A percentile compares a stretch with the other conserved stretches of the same genome.
These are phyloP conservation scores for Crocodylus rhombifer DNA, from an alignment of 2,797 vertebrate genomes.

Conservation along the genomic window DNA sequence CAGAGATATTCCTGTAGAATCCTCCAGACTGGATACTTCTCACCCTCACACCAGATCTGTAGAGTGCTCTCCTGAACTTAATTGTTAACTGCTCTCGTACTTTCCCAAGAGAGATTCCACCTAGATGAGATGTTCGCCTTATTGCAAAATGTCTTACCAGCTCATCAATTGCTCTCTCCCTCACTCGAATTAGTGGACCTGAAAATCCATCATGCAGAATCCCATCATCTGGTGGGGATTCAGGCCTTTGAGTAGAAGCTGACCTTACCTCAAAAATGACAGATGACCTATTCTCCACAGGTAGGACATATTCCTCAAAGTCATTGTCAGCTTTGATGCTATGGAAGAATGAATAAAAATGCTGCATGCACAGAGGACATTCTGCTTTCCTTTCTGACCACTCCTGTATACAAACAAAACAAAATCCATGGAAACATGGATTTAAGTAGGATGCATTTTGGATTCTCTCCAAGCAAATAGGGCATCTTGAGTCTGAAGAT, in stretches of 20 bases:
- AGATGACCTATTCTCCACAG: conserved; percentile 4
- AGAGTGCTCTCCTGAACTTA: conserved; percentile 66
- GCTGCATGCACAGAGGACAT: neutral
- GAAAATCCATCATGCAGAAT: neutral
- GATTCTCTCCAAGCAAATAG: conserved; percentile 19
- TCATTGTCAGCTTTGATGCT: neutral
- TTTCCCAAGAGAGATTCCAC: conserved; percentile 16
- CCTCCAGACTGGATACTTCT: conserved; percentile 31
- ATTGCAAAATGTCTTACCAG: conserved; percentile 54
- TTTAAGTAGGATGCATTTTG: neutral
- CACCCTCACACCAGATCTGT: conserved; percentile 47
- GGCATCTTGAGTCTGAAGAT: conserved; percentile 29
- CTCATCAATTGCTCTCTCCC: conserved; percentile 43
- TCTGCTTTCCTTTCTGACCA: neutral
- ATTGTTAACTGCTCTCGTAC: conserved; percentile 37
- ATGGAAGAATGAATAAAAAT: neutral
- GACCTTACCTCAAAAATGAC: neutral
- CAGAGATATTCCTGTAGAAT: conserved; percentile 45
- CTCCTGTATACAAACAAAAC: neutral
- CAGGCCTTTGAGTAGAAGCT: neutral
- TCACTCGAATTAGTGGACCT: neutral
- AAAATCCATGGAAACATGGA: neutral
- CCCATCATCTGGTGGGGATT: neutral
- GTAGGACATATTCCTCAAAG: neutral
- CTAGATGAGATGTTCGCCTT: neutral